Base-by-base conservation (phyloP, 1,140 invertebrate species). In the Eumeta japonica region DNA sequence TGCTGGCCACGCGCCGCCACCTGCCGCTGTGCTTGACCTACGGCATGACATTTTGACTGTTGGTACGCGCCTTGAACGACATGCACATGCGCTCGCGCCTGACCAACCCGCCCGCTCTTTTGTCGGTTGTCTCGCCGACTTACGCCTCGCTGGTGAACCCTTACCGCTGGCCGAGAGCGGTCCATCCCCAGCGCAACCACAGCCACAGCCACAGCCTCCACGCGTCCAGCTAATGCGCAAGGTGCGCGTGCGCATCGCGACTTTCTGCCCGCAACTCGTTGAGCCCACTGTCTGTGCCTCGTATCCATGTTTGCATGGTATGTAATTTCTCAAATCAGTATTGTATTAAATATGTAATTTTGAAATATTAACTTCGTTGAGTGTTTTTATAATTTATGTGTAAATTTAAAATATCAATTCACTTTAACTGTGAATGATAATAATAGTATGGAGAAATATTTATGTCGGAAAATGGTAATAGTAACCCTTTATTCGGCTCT, bases 61-160 rank as follows among this genome's bases (percentile, higher is more conserved):
- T 20, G 92, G 92, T 2, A 91, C 90, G 1, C 85, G 91, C 61
- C 88, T 94, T 2, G 70, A 81, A 37, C 81, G 84, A 14, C 83
- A 88, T 68, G 85, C 87, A 0, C 81, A 65, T 35, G 61, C 63
- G 3, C 46, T 57, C 79, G 10, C 82, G 81, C 35, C 76, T 81
- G 40, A 82, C 1, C 44, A 67, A 58, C 81, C 91, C 11, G 85
- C 84, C 37, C 78, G 84, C 19, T 92, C 93, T 1, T 94, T 94
- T 58, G 77, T 89, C 38, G 94, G 93, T 1, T 97, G 94, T 56
- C 87, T 97, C 80, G 88, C 92, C 36, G 89, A 95, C 51, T 83
- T 97, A 5, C 80, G 84, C 19, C 81, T 97, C 16, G 87, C 90
- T 31, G 81, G 86, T 39, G 79, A 86, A 0, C 74, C 80, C 0